Evolutionary conservation across 2,888 invertebrate genomes (phyloP).

Genomic region (Apotomis turbidana): DNA sequence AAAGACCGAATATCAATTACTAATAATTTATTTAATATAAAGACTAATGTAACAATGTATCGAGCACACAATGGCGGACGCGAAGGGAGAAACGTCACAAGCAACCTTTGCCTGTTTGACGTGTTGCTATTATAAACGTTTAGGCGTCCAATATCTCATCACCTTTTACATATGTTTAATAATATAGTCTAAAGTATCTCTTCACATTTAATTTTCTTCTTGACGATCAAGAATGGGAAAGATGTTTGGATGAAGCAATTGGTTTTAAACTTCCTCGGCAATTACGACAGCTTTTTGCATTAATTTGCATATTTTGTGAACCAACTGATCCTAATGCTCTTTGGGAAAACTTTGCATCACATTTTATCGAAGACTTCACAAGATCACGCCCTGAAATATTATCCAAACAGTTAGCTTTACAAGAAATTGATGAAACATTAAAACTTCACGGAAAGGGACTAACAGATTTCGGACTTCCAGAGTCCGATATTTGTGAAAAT

Average conservation of each 20-base stretch:
- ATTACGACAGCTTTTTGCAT: conserved; percentile 44
- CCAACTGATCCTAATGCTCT: conserved; percentile 41
- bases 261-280: conserved; percentile 43
- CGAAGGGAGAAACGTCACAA: neutral
- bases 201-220: too few relatives aligned
- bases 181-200: too few relatives aligned
- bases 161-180: too few relatives aligned
- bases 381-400: conserved; percentile 41
- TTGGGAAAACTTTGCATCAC: conserved; percentile 13
- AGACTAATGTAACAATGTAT: too few relatives aligned
- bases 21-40: too few relatives aligned
- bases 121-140: too few relatives aligned
- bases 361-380: conserved; percentile 40
- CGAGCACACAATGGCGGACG: too few relatives aligned
- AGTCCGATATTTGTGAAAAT: neutral
- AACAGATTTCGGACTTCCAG: neutral
- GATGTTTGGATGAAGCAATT: conserved; percentile 42
- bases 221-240: conserved; percentile 37
- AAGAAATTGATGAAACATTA: neutral
- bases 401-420: neutral
- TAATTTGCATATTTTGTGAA: conserved; percentile 43
- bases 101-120: neutral
- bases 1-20: too few relatives aligned
- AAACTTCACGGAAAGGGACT: neutral
- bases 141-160: too few relatives aligned